phyloP scores from a whole-genome alignment of 2,797 vertebrate species.

The Girardinus metallicus region DNA sequence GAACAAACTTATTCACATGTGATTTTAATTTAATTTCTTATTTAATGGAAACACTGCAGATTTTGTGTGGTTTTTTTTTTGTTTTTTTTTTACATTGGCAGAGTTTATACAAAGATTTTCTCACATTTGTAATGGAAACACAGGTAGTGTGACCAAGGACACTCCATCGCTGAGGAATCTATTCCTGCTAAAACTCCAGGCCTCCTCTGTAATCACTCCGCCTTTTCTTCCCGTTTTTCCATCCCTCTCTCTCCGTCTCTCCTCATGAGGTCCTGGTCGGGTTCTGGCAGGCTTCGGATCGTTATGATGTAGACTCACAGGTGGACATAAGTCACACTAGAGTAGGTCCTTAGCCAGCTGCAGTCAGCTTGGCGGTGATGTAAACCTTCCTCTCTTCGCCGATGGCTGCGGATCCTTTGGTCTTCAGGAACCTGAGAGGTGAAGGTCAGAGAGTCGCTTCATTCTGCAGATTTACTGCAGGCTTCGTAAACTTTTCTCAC shows the following conservation, averaged over 20 bases:
- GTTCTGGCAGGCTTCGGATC: conserved; percentile 63
- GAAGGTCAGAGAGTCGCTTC: background rate
- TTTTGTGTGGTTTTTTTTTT: no score
- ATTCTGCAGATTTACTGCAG: background rate
- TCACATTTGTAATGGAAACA: background rate
- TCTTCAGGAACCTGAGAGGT: conserved; percentile 21
- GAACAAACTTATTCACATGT: no score
- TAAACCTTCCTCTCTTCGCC: conserved; percentile 6
- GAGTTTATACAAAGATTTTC: no score
- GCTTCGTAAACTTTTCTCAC: no score
- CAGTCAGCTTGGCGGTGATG: conserved; percentile 60
- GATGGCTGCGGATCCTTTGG: background rate
- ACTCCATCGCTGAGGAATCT: background rate
- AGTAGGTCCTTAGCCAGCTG: conserved; percentile 74
- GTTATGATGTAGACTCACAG: conserved; percentile 66
- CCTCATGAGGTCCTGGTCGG: conserved; percentile 57
- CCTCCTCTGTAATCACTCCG: conserved; percentile 2
- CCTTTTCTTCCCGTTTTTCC: conserved; percentile 19
- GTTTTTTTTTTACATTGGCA: no score
- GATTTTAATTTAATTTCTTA: no score
- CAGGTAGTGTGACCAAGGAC: conserved; percentile 1
- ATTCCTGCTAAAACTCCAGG: background rate
- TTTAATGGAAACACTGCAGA: no score
- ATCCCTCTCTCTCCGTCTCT: conserved; percentile 51
- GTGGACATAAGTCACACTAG: conserved; percentile 75